Evolutionary conservation across 2,888 invertebrate genomes (phyloP).

Genomic region (Alcis repandata): DNA sequence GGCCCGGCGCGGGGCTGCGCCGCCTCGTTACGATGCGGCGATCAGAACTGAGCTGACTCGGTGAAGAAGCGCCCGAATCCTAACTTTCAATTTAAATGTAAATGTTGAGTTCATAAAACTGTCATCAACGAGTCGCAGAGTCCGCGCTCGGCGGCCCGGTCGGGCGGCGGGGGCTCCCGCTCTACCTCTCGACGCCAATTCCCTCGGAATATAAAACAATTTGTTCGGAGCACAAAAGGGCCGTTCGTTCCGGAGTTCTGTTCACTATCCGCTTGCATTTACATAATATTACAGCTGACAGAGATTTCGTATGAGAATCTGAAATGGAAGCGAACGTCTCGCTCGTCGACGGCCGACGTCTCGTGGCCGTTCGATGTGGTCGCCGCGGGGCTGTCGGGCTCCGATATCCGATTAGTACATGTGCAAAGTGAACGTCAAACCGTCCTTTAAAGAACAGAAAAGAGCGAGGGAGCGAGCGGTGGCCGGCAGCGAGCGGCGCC

Average conservation of each 20-base stretch:
- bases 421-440: too few species aligned
- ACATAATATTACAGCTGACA: slow-evolving; percentile 56
- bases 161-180: slow-evolving; percentile 7
- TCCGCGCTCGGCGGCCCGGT: slow-evolving; percentile 23
- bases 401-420: too few species aligned
- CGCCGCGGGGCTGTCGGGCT: too few species aligned
- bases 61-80: slow-evolving; percentile 12
- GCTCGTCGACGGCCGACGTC: neutral
- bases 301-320: slow-evolving; percentile 46
- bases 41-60: too few species aligned
- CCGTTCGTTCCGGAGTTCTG: slow-evolving; percentile 57
- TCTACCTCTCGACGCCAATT: slow-evolving; percentile 40
- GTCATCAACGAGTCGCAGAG: slow-evolving; percentile 58
- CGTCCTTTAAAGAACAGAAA: too few species aligned
- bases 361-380: too few species aligned
- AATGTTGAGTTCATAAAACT: slow-evolving; percentile 64
- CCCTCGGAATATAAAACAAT: slow-evolving; percentile 64
- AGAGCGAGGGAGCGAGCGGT: too few species aligned
- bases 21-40: too few species aligned
- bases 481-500: neutral
- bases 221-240: slow-evolving; percentile 63
- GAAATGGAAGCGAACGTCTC: neutral
- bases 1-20: too few species aligned
- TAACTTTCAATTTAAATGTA: slow-evolving; percentile 62
- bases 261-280: slow-evolving; percentile 60